These are phyloP conservation scores for Chaenogobius annularis DNA, from an alignment of 2,113 vertebrate species.

Conservation along the genomic window DNA sequence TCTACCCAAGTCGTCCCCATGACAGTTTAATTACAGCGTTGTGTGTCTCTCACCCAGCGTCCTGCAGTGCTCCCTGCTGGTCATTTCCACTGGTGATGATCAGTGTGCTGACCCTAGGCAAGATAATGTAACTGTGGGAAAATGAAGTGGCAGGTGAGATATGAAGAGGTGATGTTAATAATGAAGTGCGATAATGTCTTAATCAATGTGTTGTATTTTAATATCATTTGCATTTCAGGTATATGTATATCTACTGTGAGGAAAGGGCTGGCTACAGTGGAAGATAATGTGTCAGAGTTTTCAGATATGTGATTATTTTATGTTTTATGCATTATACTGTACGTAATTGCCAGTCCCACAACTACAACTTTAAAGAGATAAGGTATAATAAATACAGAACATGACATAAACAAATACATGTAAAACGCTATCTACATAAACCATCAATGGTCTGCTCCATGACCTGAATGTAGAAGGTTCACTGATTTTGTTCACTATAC, in stretches of 20 bases:
- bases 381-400: no score
- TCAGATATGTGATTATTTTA: not conserved
- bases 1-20: not conserved
- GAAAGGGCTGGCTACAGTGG: not conserved
- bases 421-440: no score
- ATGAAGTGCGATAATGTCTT: not conserved
- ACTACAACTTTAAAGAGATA: not conserved
- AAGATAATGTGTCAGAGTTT: not conserved
- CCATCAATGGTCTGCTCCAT: no score
- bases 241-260: not conserved
- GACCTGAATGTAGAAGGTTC: no score
- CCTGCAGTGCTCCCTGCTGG: constrained; percentile 48
- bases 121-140: constrained; percentile 10
- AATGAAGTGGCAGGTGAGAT: constrained; percentile 6
- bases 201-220: not conserved
- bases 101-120: constrained; percentile 14
- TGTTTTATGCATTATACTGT: not conserved
- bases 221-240: not conserved
- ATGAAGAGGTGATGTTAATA: not conserved
- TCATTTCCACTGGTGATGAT: constrained; percentile 31
- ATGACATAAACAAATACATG: no score
- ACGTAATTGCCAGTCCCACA: not conserved
- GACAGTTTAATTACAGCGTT: not conserved
- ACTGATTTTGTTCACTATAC: no score
- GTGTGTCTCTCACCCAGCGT: constrained; percentile 33